phyloP scores from a whole-genome alignment of 1,140 invertebrate genomes.

The Cotesia glomerata region DNA sequence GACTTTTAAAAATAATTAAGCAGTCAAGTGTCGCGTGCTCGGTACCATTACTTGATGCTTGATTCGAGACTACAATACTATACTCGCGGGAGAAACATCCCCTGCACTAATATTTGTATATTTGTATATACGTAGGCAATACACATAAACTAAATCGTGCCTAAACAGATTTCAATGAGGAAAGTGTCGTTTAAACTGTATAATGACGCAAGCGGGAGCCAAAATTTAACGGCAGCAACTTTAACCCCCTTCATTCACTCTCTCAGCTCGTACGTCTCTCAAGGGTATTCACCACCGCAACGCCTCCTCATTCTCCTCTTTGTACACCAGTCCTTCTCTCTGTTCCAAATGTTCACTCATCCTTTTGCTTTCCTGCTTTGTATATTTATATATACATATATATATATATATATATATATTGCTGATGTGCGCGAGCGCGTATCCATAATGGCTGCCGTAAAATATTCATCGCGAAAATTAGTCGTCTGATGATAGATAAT shows the following conservation, averaged over 20 bases:
- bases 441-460: constrained; percentile 50
- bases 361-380: background rate
- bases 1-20: background rate
- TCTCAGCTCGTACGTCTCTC: background rate
- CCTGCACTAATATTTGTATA: background rate
- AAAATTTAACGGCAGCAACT: constrained; percentile 20
- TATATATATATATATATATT: background rate
- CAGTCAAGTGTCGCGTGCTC: background rate
- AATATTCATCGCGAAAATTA: constrained; percentile 55
- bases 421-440: constrained; percentile 10
- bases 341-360: background rate
- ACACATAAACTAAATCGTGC: background rate
- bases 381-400: background rate
- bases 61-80: too few species aligned
- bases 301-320: background rate
- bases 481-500: constrained; percentile 48
- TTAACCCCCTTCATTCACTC: background rate
- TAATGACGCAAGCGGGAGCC: constrained; percentile 18
- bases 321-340: background rate
- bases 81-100: background rate
- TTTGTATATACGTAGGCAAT: background rate
- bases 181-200: constrained; percentile 27
- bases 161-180: constrained; percentile 31
- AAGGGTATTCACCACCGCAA: background rate
- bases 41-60: background rate